Base-by-base conservation (phyloP, 2,797 vertebrate genomes). In the Lemur catta region DNA sequence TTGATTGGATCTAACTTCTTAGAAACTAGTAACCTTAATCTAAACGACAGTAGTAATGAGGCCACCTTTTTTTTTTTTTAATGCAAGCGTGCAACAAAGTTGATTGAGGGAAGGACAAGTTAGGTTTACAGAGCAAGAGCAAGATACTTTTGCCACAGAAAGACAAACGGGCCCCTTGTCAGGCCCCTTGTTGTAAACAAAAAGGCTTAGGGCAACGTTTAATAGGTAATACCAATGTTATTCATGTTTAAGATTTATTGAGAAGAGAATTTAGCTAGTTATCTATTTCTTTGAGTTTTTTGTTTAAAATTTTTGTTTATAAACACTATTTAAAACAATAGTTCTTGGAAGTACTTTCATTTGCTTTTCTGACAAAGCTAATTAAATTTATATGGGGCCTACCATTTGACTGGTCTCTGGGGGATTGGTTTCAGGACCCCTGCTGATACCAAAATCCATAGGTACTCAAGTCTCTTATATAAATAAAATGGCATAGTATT, bases 341-440 rank as follows among this genome's bases (percentile, higher is more conserved):
- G 33, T 30, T 91, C 61, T 67, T 89, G 0, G 4, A 91, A 84
- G 6, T 65, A 57, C 63, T 91, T 82, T 89, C 50, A 93, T 72
- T 94, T 28, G 41, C 50, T 71, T 74, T 92, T 94, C 67, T 93
- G 61, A 82, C 55, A 95, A 85, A 84, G 63, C 65, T 94, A 80
- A 59, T 95, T 95, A 92, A 88, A 90, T 89, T 82, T 61, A 72
- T n/a, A 46, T 35, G 57, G n/a, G 13, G 2, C 22, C 18, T 74
- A 9, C 52, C 52, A 72, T 93, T 87, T 92, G 43, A 93, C n/a
- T 89, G 6, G 33, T 22, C n/a, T 76, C 46, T 24, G 10, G 3
- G 11, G 30, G 48, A 76, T n/a, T 52, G 74, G 33, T 76, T 52
- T 6, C 48, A 35, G 33, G 74, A n/a, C 52, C 52, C 76, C 35